A percentile compares a stretch with the other conserved stretches of the same genome.
Conservation (phyloP, 2,113 vertebrate genomes). For the Anhinga anhinga region DNA sequence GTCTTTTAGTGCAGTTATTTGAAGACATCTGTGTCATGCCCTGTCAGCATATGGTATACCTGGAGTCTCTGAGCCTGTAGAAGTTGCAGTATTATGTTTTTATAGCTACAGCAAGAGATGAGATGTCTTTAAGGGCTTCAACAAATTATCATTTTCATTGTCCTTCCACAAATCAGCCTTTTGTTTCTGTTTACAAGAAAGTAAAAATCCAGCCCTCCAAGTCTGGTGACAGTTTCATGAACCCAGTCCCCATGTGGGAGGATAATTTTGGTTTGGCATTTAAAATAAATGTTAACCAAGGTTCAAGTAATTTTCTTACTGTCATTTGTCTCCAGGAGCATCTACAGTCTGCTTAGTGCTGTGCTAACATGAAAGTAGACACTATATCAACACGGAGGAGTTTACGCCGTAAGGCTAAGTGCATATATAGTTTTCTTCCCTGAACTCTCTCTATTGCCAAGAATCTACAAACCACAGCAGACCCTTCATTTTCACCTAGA, state of each 20-base stretch:
- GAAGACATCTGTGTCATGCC: neutral
- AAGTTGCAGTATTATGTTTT: neutral
- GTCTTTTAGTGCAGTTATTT: neutral
- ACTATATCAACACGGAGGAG: rapidly evolving
- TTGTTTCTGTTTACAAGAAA: neutral
- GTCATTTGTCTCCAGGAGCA: neutral
- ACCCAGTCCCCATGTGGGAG: rapidly evolving
- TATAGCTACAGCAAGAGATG: neutral
- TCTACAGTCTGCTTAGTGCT: neutral
- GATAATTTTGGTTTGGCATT: neutral
- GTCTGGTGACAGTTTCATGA: neutral
- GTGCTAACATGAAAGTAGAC: neutral
- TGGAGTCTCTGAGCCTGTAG: neutral
- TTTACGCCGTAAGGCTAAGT: neutral
- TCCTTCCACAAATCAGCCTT: conserved; percentile 15
- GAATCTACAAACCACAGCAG: neutral
- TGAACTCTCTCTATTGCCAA: neutral
- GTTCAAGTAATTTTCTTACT: neutral
- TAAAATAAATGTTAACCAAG: neutral
- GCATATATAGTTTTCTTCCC: neutral
- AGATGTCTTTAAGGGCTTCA: neutral
- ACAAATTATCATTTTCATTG: neutral
- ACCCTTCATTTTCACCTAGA: neutral
- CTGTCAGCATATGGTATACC: neutral
- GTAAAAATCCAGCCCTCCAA: neutral